These are phyloP conservation scores for Malurus cyaneus DNA, from an alignment of 2,113 vertebrate species.

Conservation along the genomic window DNA sequence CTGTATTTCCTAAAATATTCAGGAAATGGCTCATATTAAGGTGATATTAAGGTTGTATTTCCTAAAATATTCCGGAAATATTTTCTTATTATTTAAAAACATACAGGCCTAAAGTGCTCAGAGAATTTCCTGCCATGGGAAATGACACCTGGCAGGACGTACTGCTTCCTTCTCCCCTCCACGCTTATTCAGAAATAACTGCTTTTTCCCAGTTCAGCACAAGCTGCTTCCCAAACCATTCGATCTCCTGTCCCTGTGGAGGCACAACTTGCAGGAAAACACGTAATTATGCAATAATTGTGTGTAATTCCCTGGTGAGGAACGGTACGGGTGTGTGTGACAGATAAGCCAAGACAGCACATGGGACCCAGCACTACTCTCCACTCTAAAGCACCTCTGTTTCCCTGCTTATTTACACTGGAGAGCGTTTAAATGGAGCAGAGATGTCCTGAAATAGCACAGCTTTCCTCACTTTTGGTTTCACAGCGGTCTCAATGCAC, in stretches of 20 bases:
- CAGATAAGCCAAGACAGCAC: accelerated
- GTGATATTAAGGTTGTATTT: not conserved
- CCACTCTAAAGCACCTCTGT: not conserved
- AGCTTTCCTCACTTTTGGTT: accelerated
- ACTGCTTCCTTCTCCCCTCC: not conserved
- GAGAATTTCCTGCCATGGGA: not conserved
- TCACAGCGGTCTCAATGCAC: accelerated
- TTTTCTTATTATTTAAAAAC: not conserved
- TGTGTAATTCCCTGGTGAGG: accelerated
- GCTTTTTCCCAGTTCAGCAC: not conserved
- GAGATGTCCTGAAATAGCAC: accelerated
- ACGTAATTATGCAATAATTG: not conserved
- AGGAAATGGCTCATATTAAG: not conserved
- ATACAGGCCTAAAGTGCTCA: not conserved
- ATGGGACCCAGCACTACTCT: accelerated
- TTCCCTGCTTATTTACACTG: accelerated
- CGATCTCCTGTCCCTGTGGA: accelerated
- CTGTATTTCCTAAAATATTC: not conserved
- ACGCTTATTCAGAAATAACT: not conserved
- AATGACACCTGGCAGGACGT: not conserved
- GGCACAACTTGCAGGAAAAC: accelerated
- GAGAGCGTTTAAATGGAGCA: accelerated
- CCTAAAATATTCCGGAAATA: not conserved
- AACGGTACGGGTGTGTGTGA: accelerated
- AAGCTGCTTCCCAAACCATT: not conserved